phyloP scores from a whole-genome alignment of 2,113 vertebrate species.

The Heterotilapia buettikoferi region DNA sequence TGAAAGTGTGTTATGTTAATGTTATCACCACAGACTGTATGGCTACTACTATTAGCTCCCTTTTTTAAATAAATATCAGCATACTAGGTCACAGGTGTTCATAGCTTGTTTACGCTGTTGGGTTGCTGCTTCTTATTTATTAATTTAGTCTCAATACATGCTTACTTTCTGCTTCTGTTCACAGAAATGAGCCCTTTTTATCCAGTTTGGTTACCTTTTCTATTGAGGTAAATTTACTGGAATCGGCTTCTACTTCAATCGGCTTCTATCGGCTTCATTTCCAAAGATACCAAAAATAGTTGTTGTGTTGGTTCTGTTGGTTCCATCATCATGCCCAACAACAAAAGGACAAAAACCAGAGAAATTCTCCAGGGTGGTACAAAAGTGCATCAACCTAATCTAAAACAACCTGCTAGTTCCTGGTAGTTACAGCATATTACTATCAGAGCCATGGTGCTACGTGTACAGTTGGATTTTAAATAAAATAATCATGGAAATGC shows the following conservation, averaged over 20 bases:
- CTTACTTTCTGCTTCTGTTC: neutral
- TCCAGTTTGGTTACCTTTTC: neutral
- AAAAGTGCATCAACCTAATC: neutral
- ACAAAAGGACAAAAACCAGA: neutral
- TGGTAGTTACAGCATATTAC: neutral
- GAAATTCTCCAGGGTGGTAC: neutral
- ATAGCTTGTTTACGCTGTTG: neutral
- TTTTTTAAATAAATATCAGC: neutral
- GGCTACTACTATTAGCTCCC: neutral
- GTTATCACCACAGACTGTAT: neutral
- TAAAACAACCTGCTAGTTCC: neutral
- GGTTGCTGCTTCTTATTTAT: neutral
- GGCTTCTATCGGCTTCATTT: fast-evolving
- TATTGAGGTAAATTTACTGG: neutral
- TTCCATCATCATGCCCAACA: neutral
- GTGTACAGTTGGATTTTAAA: neutral
- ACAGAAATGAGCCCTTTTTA: neutral
- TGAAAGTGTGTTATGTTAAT: neutral
- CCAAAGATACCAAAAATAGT: neutral
- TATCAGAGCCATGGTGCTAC: neutral
- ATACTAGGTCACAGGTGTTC: neutral
- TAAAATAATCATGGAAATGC: neutral
- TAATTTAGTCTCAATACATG: neutral
- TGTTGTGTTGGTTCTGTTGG: neutral
- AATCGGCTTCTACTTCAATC: neutral